Evolutionary conservation across 2,797 vertebrate genomes (phyloP).

Genomic region (Argyrosomus regius): DNA sequence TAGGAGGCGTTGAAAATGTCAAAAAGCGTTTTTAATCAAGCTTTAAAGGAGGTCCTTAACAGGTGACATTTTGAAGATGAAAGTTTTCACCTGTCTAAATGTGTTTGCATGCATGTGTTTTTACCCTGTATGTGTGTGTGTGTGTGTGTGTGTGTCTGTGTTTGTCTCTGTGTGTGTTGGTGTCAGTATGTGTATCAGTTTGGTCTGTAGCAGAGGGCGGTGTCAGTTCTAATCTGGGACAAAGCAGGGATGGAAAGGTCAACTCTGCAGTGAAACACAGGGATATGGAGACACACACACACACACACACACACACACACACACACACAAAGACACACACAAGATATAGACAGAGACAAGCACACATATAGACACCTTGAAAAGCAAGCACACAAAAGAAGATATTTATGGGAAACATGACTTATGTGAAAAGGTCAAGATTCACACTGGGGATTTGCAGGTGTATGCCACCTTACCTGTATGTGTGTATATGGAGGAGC

Average conservation of each 20-base stretch:
- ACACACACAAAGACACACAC: constrained; percentile 22
- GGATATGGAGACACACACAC: constrained; percentile 54
- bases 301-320: constrained; percentile 36
- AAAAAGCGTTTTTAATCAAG: constrained; percentile 49
- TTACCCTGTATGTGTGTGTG: constrained; percentile 8
- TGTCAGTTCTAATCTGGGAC: constrained; percentile 84
- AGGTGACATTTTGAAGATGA: constrained; percentile 46
- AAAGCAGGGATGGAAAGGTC: constrained; percentile 84
- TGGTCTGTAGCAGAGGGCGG: constrained; percentile 80
- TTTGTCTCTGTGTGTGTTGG: constrained; percentile 37
- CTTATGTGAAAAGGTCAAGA: constrained; percentile 80
- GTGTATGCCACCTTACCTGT: constrained; percentile 57
- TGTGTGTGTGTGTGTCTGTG: constrained; percentile 33
- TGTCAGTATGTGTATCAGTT: constrained; percentile 76
- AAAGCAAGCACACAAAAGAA: constrained; percentile 71
- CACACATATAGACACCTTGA: constrained; percentile 68
- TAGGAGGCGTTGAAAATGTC: constrained; percentile 36
- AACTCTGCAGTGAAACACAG: constrained; percentile 71
- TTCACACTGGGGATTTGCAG: constrained; percentile 68
- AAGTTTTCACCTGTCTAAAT: constrained; percentile 29
- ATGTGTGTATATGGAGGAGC: constrained; percentile 7
- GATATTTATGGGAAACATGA: constrained; percentile 79
- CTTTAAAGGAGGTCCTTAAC: constrained; percentile 29
- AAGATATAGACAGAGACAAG: constrained; percentile 55
- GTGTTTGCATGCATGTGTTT: constrained; percentile 22